phyloP scores from a whole-genome alignment of 2,797 vertebrate genomes.

The Malacoraja senta region DNA sequence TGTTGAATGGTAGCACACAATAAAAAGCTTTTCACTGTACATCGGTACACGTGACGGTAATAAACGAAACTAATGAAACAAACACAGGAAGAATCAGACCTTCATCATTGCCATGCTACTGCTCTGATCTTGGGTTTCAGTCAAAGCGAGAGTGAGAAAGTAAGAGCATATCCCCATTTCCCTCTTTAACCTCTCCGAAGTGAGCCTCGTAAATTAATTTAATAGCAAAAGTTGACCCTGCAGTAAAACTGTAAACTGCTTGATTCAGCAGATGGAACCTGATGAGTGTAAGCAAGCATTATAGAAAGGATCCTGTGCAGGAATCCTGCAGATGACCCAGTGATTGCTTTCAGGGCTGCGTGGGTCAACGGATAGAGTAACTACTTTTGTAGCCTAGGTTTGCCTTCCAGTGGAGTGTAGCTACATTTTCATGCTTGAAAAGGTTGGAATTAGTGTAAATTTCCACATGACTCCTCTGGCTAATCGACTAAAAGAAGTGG shows the following conservation, averaged over 20 bases:
- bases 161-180: not conserved
- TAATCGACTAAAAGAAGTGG: slow-evolving; percentile 39
- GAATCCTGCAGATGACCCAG: slow-evolving; percentile 30
- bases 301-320: not conserved
- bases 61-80: not conserved
- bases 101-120: not conserved
- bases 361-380: slow-evolving; percentile 27
- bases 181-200: not conserved
- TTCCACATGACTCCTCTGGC: slow-evolving; percentile 38
- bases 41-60: too few relatives aligned
- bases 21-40: too few relatives aligned
- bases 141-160: too few relatives aligned
- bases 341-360: slow-evolving; percentile 37
- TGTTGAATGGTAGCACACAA: too few relatives aligned
- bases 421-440: slow-evolving; percentile 28
- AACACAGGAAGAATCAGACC: not conserved
- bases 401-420: slow-evolving; percentile 38
- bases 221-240: slow-evolving; percentile 16
- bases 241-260: too few relatives aligned
- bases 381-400: not conserved
- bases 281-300: not conserved
- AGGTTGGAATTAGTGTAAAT: slow-evolving; percentile 39
- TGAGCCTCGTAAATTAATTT: slow-evolving; percentile 29
- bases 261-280: slow-evolving; percentile 17
- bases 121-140: not conserved